Percentiles rank a stretch among this genome's conserved stretches.
These are phyloP conservation scores for Rhodophaea formosa DNA, from an alignment of 2,888 invertebrate species.

Conservation along the genomic window DNA sequence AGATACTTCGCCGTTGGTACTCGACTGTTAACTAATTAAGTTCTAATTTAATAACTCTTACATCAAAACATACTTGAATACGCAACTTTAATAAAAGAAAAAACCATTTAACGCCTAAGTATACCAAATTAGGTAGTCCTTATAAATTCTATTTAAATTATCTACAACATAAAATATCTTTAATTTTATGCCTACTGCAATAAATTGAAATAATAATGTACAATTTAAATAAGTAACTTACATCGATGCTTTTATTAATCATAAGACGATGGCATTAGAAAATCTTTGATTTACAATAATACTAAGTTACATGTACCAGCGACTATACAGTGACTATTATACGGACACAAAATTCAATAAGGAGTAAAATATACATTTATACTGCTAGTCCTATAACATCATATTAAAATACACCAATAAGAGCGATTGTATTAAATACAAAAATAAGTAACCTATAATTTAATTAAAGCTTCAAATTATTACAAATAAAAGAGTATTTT, in stretches of 20 bases:
- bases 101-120: not conserved
- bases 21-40: not conserved
- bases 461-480: constrained; percentile 16
- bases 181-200: not conserved
- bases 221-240: not conserved
- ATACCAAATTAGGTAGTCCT: not conserved
- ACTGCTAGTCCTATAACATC: constrained; percentile 6
- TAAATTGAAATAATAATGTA: not conserved
- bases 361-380: not conserved
- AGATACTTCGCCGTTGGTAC: not conserved
- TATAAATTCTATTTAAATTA: not conserved
- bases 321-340: constrained; percentile 15
- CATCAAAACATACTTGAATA: not conserved
- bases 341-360: constrained; percentile 1
- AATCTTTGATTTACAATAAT: constrained; percentile 7
- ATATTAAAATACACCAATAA: not conserved
- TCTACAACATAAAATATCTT: not conserved
- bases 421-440: constrained; percentile 5
- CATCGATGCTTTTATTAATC: constrained; percentile 54
- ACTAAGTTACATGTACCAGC: not conserved
- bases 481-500: constrained; percentile 9
- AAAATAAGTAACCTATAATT: constrained; percentile 9
- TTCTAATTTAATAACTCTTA: not conserved
- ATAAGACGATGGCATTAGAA: constrained; percentile 52
- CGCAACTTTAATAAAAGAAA: not conserved